Evolutionary conservation across 1,140 invertebrate genomes (phyloP), one percentile per base, ranked within the genome.

Genomic region (Wiebesia pumilae): DNA sequence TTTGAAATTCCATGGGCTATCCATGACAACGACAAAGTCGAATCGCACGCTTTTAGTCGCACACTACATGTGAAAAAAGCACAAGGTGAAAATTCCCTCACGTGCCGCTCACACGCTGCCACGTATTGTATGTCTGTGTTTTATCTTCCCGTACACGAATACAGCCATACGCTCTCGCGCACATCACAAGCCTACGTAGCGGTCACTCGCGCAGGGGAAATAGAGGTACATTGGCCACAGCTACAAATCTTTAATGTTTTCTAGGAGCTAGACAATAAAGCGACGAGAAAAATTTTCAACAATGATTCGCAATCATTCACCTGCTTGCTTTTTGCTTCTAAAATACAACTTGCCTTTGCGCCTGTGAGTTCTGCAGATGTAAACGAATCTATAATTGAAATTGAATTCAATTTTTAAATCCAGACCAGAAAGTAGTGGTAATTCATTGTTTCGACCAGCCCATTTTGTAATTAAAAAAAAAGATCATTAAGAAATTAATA

Each of bases 61-160:
- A 38, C 14, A 38, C 21, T 30, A 78, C 73, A 77, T 43, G 33
- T 58, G 43, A 35, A 71, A 58, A 85, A 69, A 40, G 82, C 69
- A 54, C 47, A 65, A 75, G 79, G 30, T 80, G 77, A 71, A 85
- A 73, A 86, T 86, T 81, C 79, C 84, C 40, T 86, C 84, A 86
- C 84, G 84, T 86, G n/a, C 21, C 40, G 51, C 19, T 27, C 21
- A 19, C 47, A 30, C 69, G 35, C 24, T 24, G 24, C 16, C 27
- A 35, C 51, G 35, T 21, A 35, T 30, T 27, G 27, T 84, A 1
- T 43, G 38, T 35, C 58, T 62, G 35, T 81, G n/a, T 58, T 43
- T 21, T 30, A 43, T 81, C 21, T 3, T 4, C 40, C 2, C 21
- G 10, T 21, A 67, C 33, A 40, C 35, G 33, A 2, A 21, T n/a